Evolutionary conservation across 2,888 invertebrate genomes (phyloP), one percentile per base, ranked within the genome.

Genomic region (Pardosa pseudoannulata): DNA sequence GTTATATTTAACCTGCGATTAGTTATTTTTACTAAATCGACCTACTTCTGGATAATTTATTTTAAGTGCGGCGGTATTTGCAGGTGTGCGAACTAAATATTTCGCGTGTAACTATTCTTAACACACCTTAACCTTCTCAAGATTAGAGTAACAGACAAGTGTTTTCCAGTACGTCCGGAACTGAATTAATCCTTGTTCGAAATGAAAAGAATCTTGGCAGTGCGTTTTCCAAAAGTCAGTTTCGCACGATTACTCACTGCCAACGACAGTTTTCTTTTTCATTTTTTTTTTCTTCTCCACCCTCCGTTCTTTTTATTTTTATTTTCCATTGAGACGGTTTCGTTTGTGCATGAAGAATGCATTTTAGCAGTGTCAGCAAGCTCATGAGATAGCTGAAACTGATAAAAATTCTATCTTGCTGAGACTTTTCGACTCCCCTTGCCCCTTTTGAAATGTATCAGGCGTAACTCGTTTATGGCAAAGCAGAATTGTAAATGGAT

Each of bases 191-290:
- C 74, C 27, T 74, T 74, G 62, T 74, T 32, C 36, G 3, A 64
- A 7, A 1, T 27, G 0, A 16, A 64, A 64, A 64, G 64, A 74
- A 74, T 74, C 74, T 74, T 74, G 74, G 74, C 74, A 74, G 32
- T 7, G 27, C n/a, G 11, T 3, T 5, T 56, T 50, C n/a, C 16
- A 23, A 62, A 62, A 36, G 31, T 27, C 27, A 62, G 73, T 74
- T 64, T 64, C 74, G 64, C 62, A 11, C 74, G 74, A 74, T 74
- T 74, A 39, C 74, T 74, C 64, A 74, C 16, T 39, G 27, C 62
- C 64, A 62, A 27, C n/a, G 41, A 46, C 41, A 46, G 6, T 11
- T 46, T 46, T 46, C 16, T 46, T 46, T 46, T 46, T 13, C 9
- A n/a, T n/a, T n/a, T n/a, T n/a, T n/a, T n/a, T n/a, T n/a, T n/a